These are phyloP conservation scores for Neosalanx taihuensis DNA, from an alignment of 2,797 vertebrate species.

Conservation along the genomic window DNA sequence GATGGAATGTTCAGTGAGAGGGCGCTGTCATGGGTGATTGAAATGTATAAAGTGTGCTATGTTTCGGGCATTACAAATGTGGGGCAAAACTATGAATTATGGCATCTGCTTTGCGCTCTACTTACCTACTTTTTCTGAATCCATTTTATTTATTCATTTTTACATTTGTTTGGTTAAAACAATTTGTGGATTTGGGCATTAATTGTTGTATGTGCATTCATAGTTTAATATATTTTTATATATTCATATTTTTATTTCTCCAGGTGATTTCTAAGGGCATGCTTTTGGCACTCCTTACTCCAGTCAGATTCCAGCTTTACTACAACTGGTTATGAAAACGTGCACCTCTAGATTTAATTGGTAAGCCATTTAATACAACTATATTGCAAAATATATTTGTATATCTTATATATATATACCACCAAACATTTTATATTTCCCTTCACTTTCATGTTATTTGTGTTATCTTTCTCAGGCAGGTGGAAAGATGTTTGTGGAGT, in stretches of 20 bases:
- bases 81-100: constrained; percentile 17
- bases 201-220: background rate
- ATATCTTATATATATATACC: background rate
- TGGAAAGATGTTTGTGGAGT: constrained; percentile 76
- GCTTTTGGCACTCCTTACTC: constrained; percentile 37
- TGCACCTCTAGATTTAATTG: constrained; percentile 57
- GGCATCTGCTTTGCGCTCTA: constrained; percentile 34
- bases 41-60: constrained; percentile 29
- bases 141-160: background rate
- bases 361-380: constrained; percentile 41
- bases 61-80: constrained; percentile 30
- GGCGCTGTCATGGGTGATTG: background rate
- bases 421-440: too few species aligned
- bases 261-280: constrained; percentile 47
- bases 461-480: constrained; percentile 60
- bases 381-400: background rate
- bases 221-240: background rate
- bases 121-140: background rate
- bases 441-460: constrained; percentile 1
- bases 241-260: constrained; percentile 25
- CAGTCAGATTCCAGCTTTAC: constrained; percentile 51
- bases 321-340: constrained; percentile 75
- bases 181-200: background rate
- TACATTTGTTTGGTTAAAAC: constrained; percentile 8
- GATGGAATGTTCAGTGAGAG: constrained; percentile 19